phyloP scores from a whole-genome alignment of 2,888 invertebrate species.

The Cheilosia variabilis region DNA sequence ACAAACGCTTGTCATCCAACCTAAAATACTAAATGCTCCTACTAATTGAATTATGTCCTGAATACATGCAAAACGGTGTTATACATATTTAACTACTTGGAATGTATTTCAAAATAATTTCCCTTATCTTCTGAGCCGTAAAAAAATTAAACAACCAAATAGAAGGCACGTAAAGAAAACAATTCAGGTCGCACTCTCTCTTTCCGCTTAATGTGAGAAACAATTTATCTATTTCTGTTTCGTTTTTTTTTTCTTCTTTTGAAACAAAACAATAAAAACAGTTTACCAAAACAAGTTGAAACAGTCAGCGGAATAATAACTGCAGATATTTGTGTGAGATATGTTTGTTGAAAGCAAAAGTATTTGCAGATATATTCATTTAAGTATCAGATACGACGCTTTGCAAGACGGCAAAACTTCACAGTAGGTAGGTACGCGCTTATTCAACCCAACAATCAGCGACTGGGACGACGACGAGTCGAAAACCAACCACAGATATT shows the following conservation, averaged over 20 bases:
- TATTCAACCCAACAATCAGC: constrained; percentile 53
- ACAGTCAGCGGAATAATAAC: constrained; percentile 64
- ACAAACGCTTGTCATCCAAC: too few species aligned
- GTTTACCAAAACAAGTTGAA: constrained; percentile 24
- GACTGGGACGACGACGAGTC: constrained; percentile 58
- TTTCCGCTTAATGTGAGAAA: constrained; percentile 40
- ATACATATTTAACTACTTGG: too few species aligned
- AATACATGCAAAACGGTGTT: too few species aligned
- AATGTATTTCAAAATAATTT: constrained; percentile 1
- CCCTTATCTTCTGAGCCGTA: constrained; percentile 29
- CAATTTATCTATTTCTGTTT: constrained; percentile 13
- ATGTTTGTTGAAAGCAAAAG: constrained; percentile 69
- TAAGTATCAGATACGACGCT: constrained; percentile 69
- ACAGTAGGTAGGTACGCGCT: constrained; percentile 44
- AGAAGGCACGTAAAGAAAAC: constrained; percentile 25
- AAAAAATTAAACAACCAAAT: neutral
- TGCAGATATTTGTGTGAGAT: constrained; percentile 70
- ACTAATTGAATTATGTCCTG: too few species aligned
- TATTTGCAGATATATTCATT: constrained; percentile 71
- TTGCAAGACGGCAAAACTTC: constrained; percentile 55
- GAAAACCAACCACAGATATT: constrained; percentile 46
- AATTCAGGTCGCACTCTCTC: constrained; percentile 64
- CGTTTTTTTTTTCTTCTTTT: neutral
- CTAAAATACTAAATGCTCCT: too few species aligned
- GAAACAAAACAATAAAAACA: constrained; percentile 5